A percentile compares a stretch with the other conserved stretches of the same genome.
phyloP scores from a whole-genome alignment of 1,140 invertebrate genomes.

The Acyrthosiphon pisum region DNA sequence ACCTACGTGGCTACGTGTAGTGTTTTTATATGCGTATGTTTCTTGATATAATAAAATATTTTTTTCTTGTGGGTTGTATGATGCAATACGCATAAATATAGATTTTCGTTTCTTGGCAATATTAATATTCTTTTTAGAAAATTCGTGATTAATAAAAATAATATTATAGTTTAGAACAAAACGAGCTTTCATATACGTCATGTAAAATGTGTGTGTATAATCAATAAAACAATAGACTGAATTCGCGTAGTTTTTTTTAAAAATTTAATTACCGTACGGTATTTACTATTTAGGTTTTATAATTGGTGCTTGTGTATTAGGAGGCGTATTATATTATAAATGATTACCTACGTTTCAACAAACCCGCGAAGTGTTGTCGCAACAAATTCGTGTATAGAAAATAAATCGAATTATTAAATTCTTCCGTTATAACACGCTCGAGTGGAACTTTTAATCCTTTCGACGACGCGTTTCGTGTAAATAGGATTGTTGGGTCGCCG shows the following conservation, averaged over 20 bases:
- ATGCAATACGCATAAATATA: background rate
- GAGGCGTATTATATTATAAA: background rate
- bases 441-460: constrained; percentile 33
- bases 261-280: background rate
- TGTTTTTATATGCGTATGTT: background rate
- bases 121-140: background rate
- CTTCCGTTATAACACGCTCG: background rate
- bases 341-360: background rate
- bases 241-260: background rate
- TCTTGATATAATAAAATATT: background rate
- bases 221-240: background rate
- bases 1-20: background rate
- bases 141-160: background rate
- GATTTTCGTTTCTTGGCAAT: background rate
- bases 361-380: background rate
- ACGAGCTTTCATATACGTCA: background rate
- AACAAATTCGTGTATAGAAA: background rate
- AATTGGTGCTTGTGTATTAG: background rate
- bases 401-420: constrained; percentile 20
- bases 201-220: background rate
- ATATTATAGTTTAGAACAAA: background rate
- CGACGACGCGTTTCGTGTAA: background rate
- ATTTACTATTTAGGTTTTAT: too few relatives aligned
- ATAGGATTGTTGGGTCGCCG: background rate
- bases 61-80: background rate